A percentile compares a stretch with the other conserved stretches of the same genome.
phyloP scores from a whole-genome alignment of 2,113 vertebrate genomes.

The Vireo altiloquus region DNA sequence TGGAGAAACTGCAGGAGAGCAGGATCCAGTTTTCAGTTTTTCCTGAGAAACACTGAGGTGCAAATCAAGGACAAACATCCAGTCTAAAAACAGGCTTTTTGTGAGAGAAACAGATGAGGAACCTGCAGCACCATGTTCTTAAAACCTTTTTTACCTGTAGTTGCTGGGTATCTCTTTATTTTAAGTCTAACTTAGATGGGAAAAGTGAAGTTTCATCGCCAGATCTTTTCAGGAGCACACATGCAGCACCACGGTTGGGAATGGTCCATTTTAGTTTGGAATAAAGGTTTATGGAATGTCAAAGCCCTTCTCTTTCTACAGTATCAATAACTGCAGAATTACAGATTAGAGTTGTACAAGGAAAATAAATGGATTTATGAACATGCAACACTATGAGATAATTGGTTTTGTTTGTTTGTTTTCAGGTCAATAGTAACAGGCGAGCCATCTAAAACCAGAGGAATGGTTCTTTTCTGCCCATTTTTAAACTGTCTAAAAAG shows the following conservation, averaged over 20 bases:
- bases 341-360: background rate
- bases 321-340: background rate
- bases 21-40: background rate
- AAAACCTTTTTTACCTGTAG: background rate
- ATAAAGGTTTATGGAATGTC: background rate
- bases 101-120: background rate
- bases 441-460: background rate
- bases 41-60: background rate
- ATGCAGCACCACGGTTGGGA: background rate
- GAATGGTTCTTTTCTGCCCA: background rate
- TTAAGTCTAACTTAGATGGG: background rate
- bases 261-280: background rate
- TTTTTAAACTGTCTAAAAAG: background rate
- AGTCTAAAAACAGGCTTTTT: background rate
- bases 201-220: background rate
- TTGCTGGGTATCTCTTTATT: background rate
- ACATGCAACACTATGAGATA: background rate
- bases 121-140: background rate
- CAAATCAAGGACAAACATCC: background rate
- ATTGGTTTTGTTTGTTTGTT: background rate
- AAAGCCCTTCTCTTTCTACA: background rate
- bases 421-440: background rate
- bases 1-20: background rate
- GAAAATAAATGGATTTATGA: background rate
- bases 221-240: rapidly evolving